Conservation (phyloP, 30 jellyfish, hydroid and myxozoan species). For the Rhopilema esculentum region DNA sequence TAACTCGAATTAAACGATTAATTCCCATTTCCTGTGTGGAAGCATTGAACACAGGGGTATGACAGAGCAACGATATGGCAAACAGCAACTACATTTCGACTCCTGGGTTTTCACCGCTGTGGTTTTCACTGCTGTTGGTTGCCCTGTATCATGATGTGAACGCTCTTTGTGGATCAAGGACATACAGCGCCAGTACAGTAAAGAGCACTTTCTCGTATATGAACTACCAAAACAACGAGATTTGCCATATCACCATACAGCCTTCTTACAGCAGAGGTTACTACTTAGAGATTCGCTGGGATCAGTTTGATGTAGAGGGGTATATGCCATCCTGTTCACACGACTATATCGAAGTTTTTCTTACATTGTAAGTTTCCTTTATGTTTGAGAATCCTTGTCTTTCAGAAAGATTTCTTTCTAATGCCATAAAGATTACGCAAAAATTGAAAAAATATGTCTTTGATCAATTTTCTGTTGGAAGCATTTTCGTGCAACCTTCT, state of each 20-base stretch:
- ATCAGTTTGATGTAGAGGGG: constrained; percentile 17
- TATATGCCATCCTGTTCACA: constrained; percentile 1
- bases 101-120: no score
- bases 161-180: background rate
- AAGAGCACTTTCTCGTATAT: background rate
- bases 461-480: no score
- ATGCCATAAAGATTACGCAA: background rate
- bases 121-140: no score
- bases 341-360: constrained; percentile 8
- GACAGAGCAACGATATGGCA: no score
- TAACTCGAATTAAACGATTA: no score
- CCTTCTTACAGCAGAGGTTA: constrained; percentile 18
- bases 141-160: no score
- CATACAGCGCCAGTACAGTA: background rate
- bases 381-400: background rate
- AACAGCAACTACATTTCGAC: no score
- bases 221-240: constrained; percentile 17
- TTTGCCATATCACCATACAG: background rate
- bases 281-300: constrained; percentile 23
- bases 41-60: no score
- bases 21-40: no score
- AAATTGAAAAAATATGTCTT: background rate
- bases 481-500: no score
- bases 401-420: background rate
- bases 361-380: constrained; percentile 8